Evolutionary conservation across 2,797 vertebrate genomes (phyloP).

Genomic region (Amazona ochrocephala): DNA sequence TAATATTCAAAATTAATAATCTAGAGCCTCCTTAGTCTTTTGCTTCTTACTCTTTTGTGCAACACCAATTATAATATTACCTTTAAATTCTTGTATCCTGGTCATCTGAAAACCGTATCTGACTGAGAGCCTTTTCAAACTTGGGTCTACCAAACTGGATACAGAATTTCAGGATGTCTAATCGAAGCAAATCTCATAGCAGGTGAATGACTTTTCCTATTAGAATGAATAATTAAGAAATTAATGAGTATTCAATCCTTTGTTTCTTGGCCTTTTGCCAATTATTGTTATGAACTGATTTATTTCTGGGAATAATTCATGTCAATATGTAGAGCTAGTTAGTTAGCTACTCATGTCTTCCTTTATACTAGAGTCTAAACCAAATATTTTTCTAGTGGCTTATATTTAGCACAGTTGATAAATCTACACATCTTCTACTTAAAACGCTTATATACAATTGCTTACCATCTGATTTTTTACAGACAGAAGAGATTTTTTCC

Average conservation of each 20-base stretch:
- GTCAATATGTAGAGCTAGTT: background rate
- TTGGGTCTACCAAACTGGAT: background rate
- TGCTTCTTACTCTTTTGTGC: background rate
- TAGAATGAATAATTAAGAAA: background rate
- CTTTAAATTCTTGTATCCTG: background rate
- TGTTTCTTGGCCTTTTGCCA: background rate
- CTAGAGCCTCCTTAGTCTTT: background rate
- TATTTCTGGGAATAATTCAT: background rate
- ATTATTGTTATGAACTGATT: background rate
- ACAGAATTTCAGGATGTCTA: background rate
- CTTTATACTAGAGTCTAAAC: background rate
- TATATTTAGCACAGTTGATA: background rate
- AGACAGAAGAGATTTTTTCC: conserved; percentile 82
- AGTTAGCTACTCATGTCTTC: background rate
- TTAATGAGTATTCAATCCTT: background rate
- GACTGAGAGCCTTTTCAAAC: background rate
- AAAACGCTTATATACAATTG: background rate
- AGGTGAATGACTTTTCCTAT: background rate
- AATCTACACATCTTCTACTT: background rate
- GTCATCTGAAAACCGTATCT: background rate
- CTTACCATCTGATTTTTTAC: conserved; percentile 88
- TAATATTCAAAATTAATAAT: background rate
- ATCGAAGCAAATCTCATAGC: background rate
- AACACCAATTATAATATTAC: background rate
- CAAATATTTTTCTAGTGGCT: background rate